These are phyloP conservation scores for Meliscaeva auricollis DNA, from an alignment of 2,888 invertebrate species.

Conservation along the genomic window DNA sequence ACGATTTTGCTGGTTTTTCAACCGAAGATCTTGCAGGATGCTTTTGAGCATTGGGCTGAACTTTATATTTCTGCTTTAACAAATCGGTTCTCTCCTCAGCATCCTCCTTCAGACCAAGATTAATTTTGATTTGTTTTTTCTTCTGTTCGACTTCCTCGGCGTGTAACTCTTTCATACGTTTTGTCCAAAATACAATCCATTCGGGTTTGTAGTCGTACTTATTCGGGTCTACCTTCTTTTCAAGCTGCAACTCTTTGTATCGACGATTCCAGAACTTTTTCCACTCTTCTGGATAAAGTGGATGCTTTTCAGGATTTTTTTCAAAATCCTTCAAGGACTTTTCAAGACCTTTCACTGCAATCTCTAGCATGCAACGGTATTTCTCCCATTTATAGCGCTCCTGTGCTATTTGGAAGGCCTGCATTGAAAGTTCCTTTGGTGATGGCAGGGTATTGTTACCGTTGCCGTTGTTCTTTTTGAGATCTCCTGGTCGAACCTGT, in stretches of 20 bases:
- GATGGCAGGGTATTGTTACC: constrained; percentile 78
- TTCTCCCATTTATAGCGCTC: constrained; percentile 86
- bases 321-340: constrained; percentile 90
- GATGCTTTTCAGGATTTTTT: constrained; percentile 94
- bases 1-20: constrained; percentile 25
- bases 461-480: constrained; percentile 35
- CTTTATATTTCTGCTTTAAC: constrained; percentile 82
- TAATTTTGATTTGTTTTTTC: constrained; percentile 88
- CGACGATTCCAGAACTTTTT: constrained; percentile 94
- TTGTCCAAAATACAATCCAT: constrained; percentile 94
- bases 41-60: constrained; percentile 76
- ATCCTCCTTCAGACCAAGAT: constrained; percentile 85
- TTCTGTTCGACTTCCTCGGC: constrained; percentile 88
- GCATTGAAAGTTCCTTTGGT: constrained; percentile 82
- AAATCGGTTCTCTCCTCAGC: constrained; percentile 82
- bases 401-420: constrained; percentile 82
- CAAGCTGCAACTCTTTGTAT: constrained; percentile 91
- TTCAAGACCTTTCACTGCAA: constrained; percentile 85
- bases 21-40: constrained; percentile 29
- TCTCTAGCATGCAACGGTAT: constrained; percentile 83
- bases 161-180: constrained; percentile 91
- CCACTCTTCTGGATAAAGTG: constrained; percentile 95
- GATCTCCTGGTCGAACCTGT: constrained; percentile 34
- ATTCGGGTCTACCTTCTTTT: constrained; percentile 87
- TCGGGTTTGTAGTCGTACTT: constrained; percentile 95